Evolutionary conservation across 2,113 vertebrate species (phyloP).

Genomic region (Ellobius talpinus): DNA sequence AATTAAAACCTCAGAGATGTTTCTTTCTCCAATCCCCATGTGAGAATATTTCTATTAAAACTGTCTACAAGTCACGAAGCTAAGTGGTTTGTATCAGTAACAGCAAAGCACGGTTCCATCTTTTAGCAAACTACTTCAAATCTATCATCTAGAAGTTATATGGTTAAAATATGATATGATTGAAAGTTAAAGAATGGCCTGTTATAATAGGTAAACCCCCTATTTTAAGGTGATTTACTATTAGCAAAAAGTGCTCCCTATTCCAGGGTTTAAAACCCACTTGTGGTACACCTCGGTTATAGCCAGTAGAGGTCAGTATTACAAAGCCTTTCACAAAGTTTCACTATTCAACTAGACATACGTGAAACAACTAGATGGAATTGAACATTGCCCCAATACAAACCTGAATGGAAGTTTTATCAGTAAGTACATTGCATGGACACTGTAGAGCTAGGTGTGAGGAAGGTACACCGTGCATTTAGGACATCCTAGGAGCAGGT

Average conservation of each 20-base stretch:
- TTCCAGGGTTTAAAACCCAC: conserved; percentile 33
- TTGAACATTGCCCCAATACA: not conserved
- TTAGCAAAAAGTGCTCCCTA: not conserved
- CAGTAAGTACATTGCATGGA: not conserved
- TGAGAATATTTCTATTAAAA: conserved; percentile 46
- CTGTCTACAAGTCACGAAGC: conserved; percentile 53
- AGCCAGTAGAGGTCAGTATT: conserved; percentile 75
- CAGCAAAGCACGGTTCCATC: not conserved
- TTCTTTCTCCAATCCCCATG: not conserved
- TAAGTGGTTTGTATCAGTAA: not conserved
- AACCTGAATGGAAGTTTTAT: conserved; percentile 46
- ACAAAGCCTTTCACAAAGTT: conserved; percentile 53
- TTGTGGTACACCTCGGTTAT: conserved; percentile 29
- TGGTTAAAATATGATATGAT: conserved; percentile 43
- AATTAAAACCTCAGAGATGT: conserved; percentile 7
- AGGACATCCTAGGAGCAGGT: not conserved
- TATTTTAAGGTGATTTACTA: conserved; percentile 51
- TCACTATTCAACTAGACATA: not conserved
- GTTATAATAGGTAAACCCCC: not conserved
- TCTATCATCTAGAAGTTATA: conserved; percentile 47
- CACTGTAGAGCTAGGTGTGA: not conserved
- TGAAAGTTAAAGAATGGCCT: conserved; percentile 33
- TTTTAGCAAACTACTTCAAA: conserved; percentile 48
- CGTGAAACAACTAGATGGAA: conserved; percentile 3
- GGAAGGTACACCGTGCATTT: not conserved